Conservation (phyloP, 2,113 vertebrate genomes). For the Mesembrinibis cayennensis region DNA sequence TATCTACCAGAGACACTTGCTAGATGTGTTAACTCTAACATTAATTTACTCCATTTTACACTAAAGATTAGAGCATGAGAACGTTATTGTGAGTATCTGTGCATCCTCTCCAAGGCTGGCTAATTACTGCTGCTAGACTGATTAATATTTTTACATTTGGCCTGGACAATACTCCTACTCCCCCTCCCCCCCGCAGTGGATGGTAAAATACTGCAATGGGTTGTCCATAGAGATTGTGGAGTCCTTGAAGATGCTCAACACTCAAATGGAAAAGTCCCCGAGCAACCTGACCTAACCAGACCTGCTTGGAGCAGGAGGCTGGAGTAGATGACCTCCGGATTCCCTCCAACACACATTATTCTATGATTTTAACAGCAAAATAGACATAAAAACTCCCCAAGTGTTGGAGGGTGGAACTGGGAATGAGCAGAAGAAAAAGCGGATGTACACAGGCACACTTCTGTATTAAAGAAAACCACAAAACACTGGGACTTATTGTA, state of each 20-base stretch:
- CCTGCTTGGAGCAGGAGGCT: not conserved
- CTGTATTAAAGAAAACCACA: not conserved
- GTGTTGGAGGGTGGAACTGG: not conserved
- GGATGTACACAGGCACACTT: rapidly evolving
- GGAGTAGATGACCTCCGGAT: not conserved
- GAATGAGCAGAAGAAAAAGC: not conserved
- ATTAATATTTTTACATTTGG: not conserved
- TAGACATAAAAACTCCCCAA: not conserved
- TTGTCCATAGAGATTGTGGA: not conserved
- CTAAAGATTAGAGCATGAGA: not conserved
- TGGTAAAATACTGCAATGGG: not conserved
- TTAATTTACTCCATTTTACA: not conserved
- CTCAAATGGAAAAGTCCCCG: not conserved
- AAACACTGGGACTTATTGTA: not conserved
- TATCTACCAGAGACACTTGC: not conserved
- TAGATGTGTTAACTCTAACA: not conserved
- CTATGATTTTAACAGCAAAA: not conserved
- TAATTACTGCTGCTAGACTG: not conserved
- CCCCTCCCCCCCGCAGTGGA: rapidly evolving
- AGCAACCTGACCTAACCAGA: not conserved
- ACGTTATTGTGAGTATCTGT: rapidly evolving
- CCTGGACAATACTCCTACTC: not conserved
- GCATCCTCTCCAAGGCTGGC: not conserved
- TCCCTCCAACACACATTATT: not conserved
- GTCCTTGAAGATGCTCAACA: not conserved